phyloP scores from a whole-genome alignment of 64 coral and sea anemone genomes.

The Porites lutea region DNA sequence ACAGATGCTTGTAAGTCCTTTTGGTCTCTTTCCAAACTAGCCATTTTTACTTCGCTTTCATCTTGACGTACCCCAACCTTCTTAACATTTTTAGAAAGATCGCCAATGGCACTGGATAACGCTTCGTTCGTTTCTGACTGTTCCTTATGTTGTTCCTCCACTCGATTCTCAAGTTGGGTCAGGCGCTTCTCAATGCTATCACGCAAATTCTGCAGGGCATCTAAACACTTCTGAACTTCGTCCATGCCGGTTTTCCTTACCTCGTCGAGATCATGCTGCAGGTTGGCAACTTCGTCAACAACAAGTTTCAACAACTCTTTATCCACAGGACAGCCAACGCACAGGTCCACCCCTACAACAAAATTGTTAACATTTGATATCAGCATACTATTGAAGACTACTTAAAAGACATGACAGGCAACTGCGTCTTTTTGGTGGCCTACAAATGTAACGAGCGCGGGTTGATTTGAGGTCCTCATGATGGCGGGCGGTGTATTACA shows the following conservation, averaged over 20 bases:
- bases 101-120: slow-evolving; percentile 8
- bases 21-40: too few relatives aligned
- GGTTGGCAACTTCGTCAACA: slow-evolving; percentile 34
- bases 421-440: too few relatives aligned
- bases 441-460: too few relatives aligned
- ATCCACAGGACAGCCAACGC: slow-evolving; percentile 70
- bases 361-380: not conserved
- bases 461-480: too few relatives aligned
- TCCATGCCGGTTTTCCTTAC: slow-evolving; percentile 6
- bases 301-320: slow-evolving; percentile 62
- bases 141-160: not conserved
- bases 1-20: too few relatives aligned
- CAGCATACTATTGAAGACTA: too few relatives aligned
- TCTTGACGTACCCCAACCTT: slow-evolving; percentile 5
- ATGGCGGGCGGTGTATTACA: too few relatives aligned
- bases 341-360: slow-evolving; percentile 57
- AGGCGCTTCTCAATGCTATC: slow-evolving; percentile 12
- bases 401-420: too few relatives aligned
- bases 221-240: slow-evolving; percentile 34
- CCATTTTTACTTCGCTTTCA: not conserved
- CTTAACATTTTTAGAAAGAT: not conserved
- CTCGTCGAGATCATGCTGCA: slow-evolving; percentile 36
- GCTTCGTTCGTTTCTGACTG: slow-evolving; percentile 11
- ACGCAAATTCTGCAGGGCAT: slow-evolving; percentile 32
- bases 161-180: slow-evolving; percentile 3